A percentile compares a stretch with the other conserved stretches of the same genome.
Evolutionary conservation across 1,140 invertebrate species (phyloP).

Genomic region (Hylyphantes graminicola): DNA sequence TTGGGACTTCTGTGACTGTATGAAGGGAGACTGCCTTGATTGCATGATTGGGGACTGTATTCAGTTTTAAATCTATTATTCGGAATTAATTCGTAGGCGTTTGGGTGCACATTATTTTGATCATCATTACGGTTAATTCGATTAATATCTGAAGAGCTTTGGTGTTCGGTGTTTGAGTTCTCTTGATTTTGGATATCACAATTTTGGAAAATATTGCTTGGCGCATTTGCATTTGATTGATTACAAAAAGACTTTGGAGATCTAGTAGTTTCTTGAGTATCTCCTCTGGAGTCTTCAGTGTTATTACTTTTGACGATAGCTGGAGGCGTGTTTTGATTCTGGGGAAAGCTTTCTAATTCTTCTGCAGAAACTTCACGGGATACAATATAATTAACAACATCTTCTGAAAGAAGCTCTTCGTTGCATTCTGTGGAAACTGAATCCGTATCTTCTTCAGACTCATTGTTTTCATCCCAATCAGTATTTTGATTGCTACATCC

Average conservation of each 20-base stretch:
- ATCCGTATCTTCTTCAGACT: conserved; percentile 18
- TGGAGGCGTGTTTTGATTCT: conserved; percentile 13
- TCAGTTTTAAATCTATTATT: conserved; percentile 40
- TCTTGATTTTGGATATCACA: conserved; percentile 3
- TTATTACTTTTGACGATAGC: neutral
- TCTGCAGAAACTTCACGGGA: conserved; percentile 74
- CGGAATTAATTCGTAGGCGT: conserved; percentile 3
- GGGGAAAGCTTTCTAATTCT: conserved; percentile 32
- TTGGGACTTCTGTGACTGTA: no score
- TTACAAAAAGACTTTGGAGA: conserved; percentile 36
- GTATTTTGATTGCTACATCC: conserved; percentile 4
- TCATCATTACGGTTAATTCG: conserved; percentile 13
- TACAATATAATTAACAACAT: conserved; percentile 92
- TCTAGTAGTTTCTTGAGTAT: neutral
- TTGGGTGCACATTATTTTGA: conserved; percentile 35
- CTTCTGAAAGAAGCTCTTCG: conserved; percentile 85
- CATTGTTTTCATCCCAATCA: conserved; percentile 35
- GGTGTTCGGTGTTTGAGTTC: neutral
- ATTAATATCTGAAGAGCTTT: neutral
- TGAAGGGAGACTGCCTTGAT: neutral
- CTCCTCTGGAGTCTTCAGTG: conserved; percentile 32
- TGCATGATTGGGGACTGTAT: conserved; percentile 14
- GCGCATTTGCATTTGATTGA: neutral
- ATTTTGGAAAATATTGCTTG: conserved; percentile 25
- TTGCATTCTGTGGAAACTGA: conserved; percentile 86